A percentile compares a stretch with the other conserved stretches of the same genome.
These are phyloP conservation scores for Brachyalestes nurse DNA, from an alignment of 2,797 vertebrate genomes.

Conservation along the genomic window DNA sequence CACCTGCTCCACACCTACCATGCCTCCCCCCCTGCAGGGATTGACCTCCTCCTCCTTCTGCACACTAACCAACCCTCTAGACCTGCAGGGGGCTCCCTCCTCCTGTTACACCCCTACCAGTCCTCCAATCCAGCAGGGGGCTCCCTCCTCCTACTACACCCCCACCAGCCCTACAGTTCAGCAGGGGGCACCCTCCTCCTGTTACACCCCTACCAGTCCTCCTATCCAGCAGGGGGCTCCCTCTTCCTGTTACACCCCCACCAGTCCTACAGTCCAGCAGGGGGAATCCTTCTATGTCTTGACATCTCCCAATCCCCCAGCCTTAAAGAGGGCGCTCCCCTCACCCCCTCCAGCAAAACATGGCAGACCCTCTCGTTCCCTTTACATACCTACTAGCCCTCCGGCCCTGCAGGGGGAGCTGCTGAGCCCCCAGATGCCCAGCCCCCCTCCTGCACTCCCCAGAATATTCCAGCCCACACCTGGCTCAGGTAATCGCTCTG, in stretches of 20 bases:
- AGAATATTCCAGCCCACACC: slow-evolving; percentile 77
- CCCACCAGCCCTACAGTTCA: too few relatives aligned
- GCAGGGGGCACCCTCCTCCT: too few relatives aligned
- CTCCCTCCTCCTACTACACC: slow-evolving; percentile 16
- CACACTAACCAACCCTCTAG: slow-evolving; percentile 48
- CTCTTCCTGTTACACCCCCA: too few relatives aligned
- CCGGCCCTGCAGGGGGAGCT: slow-evolving; percentile 57
- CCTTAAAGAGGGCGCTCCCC: too few relatives aligned
- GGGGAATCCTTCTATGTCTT: too few relatives aligned
- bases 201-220: too few relatives aligned
- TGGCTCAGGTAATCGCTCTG: slow-evolving; percentile 68
- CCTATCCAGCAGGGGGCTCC: too few relatives aligned
- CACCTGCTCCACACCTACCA: slow-evolving; percentile 4
- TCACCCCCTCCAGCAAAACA: background rate
- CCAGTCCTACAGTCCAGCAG: too few relatives aligned
- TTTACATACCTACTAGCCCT: background rate
- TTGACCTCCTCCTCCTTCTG: slow-evolving; percentile 45
- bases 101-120: background rate
- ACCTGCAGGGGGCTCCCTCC: slow-evolving; percentile 55
- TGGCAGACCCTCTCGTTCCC: background rate
- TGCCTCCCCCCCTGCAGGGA: slow-evolving; percentile 57
- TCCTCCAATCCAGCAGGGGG: slow-evolving; percentile 37
- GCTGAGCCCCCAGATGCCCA: slow-evolving; percentile 32
- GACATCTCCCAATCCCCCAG: too few relatives aligned
- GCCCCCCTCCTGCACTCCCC: slow-evolving; percentile 76